phyloP scores from a whole-genome alignment of 1,140 invertebrate genomes.

The Cryptotermes secundus region DNA sequence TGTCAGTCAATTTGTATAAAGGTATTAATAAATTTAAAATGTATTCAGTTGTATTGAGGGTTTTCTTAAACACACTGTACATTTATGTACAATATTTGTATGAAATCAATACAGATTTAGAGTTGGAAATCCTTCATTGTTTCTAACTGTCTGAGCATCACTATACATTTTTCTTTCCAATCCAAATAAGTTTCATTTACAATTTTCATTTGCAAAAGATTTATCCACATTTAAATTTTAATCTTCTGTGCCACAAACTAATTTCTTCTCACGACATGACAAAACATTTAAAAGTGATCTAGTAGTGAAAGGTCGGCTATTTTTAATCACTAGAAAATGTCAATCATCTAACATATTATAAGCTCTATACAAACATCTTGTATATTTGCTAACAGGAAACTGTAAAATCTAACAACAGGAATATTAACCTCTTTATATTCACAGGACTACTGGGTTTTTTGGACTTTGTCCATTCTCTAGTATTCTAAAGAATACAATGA shows the following conservation, averaged over 20 bases:
- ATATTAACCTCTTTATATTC: neutral
- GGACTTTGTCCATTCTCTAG: no score
- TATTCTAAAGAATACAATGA: no score
- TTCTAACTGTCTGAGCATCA: neutral
- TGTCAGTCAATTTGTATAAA: neutral
- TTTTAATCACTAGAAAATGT: neutral
- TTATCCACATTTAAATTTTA: neutral
- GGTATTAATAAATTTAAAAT: neutral
- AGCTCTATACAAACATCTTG: neutral
- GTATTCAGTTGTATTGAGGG: neutral
- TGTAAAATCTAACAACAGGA: constrained; percentile 16
- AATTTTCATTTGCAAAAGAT: neutral
- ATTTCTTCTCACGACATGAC: neutral
- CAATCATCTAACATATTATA: neutral
- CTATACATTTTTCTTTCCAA: neutral
- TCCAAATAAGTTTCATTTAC: no score
- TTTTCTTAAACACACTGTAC: neutral
- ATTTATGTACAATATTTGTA: neutral
- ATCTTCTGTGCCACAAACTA: neutral
- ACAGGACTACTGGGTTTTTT: no score
- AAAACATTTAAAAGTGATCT: neutral
- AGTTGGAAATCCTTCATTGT: neutral
- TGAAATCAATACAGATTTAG: neutral
- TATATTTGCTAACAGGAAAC: neutral
- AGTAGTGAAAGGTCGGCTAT: neutral